phyloP scores from a whole-genome alignment of 2,797 vertebrate species.

The Coreius guichenoti region DNA sequence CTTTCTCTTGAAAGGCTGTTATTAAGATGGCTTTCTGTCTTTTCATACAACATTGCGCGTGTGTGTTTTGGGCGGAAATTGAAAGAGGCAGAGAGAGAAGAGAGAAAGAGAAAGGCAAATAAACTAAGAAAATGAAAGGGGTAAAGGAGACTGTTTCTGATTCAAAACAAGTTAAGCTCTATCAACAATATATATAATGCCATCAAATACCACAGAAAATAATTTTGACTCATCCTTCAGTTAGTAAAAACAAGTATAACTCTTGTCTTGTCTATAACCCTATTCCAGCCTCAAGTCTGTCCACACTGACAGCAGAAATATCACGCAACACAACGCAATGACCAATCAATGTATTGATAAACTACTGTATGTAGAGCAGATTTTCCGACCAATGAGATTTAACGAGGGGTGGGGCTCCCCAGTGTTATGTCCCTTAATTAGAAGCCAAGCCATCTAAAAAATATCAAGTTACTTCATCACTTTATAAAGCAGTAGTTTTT shows the following conservation, averaged over 20 bases:
- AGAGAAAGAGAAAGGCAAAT: constrained; percentile 41
- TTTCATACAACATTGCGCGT: constrained; percentile 18
- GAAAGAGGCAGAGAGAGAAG: constrained; percentile 41
- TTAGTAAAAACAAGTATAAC: background rate
- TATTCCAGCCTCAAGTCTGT: background rate
- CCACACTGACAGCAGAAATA: background rate
- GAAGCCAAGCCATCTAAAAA: background rate
- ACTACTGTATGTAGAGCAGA: background rate
- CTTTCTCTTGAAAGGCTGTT: constrained; percentile 74
- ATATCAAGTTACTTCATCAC: background rate
- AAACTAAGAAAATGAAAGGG: constrained; percentile 45
- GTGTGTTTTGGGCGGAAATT: constrained; percentile 40
- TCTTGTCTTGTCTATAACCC: background rate
- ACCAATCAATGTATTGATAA: background rate
- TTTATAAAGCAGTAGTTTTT: background rate
- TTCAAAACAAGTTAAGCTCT: constrained; percentile 22
- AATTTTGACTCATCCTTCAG: background rate
- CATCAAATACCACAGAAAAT: background rate
- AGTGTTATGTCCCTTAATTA: background rate
- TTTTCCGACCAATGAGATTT: background rate
- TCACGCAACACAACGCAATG: background rate
- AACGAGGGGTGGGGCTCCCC: background rate
- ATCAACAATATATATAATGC: constrained; percentile 1
- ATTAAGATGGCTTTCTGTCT: constrained; percentile 73
- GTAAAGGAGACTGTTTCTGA: constrained; percentile 37